A percentile compares a stretch with the other conserved stretches of the same genome.
These are phyloP conservation scores for Coendou prehensilis DNA, from an alignment of 2,797 vertebrate genomes.

Conservation along the genomic window DNA sequence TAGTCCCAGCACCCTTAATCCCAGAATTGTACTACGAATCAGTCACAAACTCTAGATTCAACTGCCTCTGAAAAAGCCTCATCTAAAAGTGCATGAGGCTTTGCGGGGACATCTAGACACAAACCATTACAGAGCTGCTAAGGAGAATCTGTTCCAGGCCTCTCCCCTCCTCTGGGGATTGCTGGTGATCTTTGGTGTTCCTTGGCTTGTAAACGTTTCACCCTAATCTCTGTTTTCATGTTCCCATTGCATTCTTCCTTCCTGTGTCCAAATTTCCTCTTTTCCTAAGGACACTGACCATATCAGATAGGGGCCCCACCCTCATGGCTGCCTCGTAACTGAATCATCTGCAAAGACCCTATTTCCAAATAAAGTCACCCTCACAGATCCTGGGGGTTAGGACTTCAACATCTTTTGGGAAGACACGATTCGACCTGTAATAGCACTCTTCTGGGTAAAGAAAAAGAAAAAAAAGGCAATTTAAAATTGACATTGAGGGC, in stretches of 20 bases:
- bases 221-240: not conserved
- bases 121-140: not conserved
- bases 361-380: not conserved
- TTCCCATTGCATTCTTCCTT: rapidly evolving
- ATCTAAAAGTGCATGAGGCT: not conserved
- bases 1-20: not conserved
- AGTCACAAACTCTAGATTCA: not conserved
- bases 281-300: not conserved
- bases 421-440: not conserved
- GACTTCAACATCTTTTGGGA: not conserved
- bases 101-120: not conserved
- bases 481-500: not conserved
- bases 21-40: not conserved
- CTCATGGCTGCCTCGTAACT: not conserved
- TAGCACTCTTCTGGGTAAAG: not conserved
- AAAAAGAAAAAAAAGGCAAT: not conserved
- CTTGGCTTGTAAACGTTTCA: not conserved
- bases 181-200: not conserved
- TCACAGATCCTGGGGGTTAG: not conserved
- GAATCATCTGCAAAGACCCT: not conserved
- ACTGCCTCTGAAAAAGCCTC: not conserved
- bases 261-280: not conserved
- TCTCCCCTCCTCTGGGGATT: not conserved
- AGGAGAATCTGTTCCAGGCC: too few relatives aligned
- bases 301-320: not conserved